Percentiles rank a stretch among this genome's conserved stretches.
Evolutionary conservation across 2,797 vertebrate species (phyloP).

Genomic region (Takifugu ocellatus): DNA sequence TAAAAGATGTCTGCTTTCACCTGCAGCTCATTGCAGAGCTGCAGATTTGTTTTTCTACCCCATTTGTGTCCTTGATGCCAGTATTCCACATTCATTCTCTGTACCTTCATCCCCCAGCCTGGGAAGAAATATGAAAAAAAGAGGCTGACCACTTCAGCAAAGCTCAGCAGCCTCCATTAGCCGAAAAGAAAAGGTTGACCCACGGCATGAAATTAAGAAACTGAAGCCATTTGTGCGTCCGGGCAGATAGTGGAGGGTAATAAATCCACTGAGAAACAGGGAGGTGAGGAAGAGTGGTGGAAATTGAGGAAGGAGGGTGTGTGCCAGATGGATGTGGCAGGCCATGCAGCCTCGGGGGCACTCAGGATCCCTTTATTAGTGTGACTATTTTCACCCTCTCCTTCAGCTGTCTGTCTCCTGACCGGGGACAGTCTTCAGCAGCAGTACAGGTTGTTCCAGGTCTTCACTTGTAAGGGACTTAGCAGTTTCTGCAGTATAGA

Average conservation of each 20-base stretch:
- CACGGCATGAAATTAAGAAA: slow-evolving; percentile 63
- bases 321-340: slow-evolving; percentile 44
- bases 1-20: neutral
- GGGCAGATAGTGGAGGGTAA: slow-evolving; percentile 54
- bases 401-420: slow-evolving; percentile 31
- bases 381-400: slow-evolving; percentile 47
- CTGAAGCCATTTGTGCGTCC: slow-evolving; percentile 49
- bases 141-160: slow-evolving; percentile 24
- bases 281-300: slow-evolving; percentile 16
- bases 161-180: slow-evolving; percentile 47
- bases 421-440: slow-evolving; percentile 17
- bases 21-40: slow-evolving; percentile 25
- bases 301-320: slow-evolving; percentile 23
- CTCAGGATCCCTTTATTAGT: slow-evolving; percentile 61
- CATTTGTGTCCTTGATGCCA: slow-evolving; percentile 5
- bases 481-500: too few relatives aligned
- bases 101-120: neutral
- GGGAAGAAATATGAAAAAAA: slow-evolving; percentile 23
- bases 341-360: slow-evolving; percentile 53
- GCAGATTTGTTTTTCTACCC: slow-evolving; percentile 36
- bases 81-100: slow-evolving; percentile 29
- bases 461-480: neutral
- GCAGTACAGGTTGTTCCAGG: neutral
- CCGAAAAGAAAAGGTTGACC: slow-evolving; percentile 48
- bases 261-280: slow-evolving; percentile 55